Evolutionary conservation across 2,888 invertebrate genomes (phyloP).

Genomic region (Ommatoiulus sabulosus): DNA sequence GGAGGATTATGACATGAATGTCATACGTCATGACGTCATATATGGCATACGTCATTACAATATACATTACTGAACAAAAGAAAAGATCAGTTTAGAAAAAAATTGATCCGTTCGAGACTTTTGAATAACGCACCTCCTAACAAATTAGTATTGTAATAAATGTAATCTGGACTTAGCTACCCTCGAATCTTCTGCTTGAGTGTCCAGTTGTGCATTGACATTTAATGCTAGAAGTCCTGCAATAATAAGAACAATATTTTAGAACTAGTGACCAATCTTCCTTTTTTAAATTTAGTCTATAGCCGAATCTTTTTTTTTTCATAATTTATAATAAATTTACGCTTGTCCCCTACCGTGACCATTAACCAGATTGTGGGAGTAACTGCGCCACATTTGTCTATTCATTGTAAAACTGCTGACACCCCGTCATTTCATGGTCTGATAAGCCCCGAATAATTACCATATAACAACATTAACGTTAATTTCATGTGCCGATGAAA

Average conservation of each 20-base stretch:
- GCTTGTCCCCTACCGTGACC: neutral
- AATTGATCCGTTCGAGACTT: no score
- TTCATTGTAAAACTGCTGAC: neutral
- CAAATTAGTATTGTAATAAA: no score
- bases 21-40: no score
- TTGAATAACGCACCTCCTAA: no score
- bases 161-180: neutral
- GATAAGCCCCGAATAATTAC: neutral
- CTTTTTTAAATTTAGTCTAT: neutral
- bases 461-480: neutral
- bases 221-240: slow-evolving; percentile 12
- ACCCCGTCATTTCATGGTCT: neutral
- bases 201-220: neutral
- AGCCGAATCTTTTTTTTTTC: no score
- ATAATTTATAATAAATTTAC: neutral
- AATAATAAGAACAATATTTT: neutral
- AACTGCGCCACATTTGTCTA: neutral
- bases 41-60: no score
- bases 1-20: no score
- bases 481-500: neutral
- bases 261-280: neutral
- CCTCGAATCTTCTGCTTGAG: neutral
- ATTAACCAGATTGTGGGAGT: neutral
- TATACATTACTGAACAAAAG: no score
- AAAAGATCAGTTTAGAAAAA: no score